Evolutionary conservation across 2,797 vertebrate genomes (phyloP).

Genomic region (Carapus acus): DNA sequence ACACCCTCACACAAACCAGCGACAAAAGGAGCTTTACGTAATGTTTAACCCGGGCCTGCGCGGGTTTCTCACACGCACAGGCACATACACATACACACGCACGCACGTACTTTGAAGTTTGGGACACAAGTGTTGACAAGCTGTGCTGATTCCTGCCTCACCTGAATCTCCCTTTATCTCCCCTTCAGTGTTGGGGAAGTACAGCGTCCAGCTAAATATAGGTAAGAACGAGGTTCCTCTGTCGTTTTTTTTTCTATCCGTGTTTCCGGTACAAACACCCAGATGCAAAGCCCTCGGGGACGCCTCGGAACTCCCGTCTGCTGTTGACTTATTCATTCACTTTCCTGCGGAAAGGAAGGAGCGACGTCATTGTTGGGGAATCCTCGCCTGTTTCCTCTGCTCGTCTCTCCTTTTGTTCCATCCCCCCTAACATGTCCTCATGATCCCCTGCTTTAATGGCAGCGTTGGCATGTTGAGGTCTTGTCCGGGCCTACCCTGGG

Average conservation of each 20-base stretch:
- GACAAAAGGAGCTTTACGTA: conserved; percentile 25
- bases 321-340: conserved; percentile 35
- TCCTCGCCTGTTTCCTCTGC: conserved; percentile 19
- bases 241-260: conserved; percentile 8
- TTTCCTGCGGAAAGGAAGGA: conserved; percentile 27
- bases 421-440: no score
- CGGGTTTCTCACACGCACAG: conserved; percentile 39
- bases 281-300: conserved; percentile 27
- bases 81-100: no score
- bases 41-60: conserved; percentile 56
- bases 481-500: conserved; percentile 4
- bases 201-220: conserved; percentile 72
- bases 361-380: conserved; percentile 27
- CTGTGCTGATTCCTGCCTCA: neutral
- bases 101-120: conserved; percentile 18
- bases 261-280: conserved; percentile 17
- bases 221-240: conserved; percentile 59
- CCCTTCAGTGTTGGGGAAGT: conserved; percentile 73
- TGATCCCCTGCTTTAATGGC: conserved; percentile 24
- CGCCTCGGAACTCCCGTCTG: conserved; percentile 26
- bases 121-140: neutral
- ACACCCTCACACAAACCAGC: conserved; percentile 26
- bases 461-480: conserved; percentile 27
- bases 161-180: conserved; percentile 30
- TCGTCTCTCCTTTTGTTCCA: conserved; percentile 26